Base-by-base conservation (phyloP, 1,140 invertebrate species). In the Phymorhynchus buccinoides region DNA sequence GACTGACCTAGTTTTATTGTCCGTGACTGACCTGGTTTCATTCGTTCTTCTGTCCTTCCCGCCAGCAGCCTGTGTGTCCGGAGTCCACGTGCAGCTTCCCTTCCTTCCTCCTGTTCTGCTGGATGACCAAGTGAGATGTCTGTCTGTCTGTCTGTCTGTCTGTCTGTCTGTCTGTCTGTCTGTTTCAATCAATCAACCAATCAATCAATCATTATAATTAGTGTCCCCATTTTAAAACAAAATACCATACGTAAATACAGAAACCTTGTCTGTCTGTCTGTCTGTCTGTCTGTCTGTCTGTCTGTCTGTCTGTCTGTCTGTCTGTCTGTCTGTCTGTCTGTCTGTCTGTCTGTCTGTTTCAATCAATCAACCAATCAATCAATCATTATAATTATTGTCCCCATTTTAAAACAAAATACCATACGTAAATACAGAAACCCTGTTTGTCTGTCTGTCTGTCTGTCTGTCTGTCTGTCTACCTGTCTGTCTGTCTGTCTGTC, bases 81-180 rank as follows among this genome's bases (percentile, higher is more conserved):
- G 44, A 56, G 56, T 56, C 44, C 78, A 80, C 78, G 0, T 80
- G 78, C n/a, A 30, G n/a, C 41, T 80, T 56, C 37, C 78, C 78
- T 1, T 52, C 78, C 44, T 80, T 32, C 78, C 78, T 80, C 12
- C 18, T 80, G 44, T 80, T 52, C 78, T 41, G 32, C 27, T 80
- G 78, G 78, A 80, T 80, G 78, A 56, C 78, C 3, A 48, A 35
- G 78, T 80, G 7, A 37, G n/a, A 12, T 42, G 7, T 75, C 18
- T 75, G 73, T 75, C 18, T 41, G n/a, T 37, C 30, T 12, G 22
- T 32, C 48, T 52, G 22, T 52, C 48, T 52, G 12, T 52, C 48
- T 52, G 22, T 2, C 12, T 52, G 22, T 52, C 0, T 52, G 0
- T 52, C 48, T 52, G 12, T 52, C 12, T 52, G 22, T 0, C 48